Evolutionary conservation across 35 echinoderm and acorn worm species (phyloP), one percentile per base, ranked within the genome.

Genomic region (Heliocidaris erythrogramma): DNA sequence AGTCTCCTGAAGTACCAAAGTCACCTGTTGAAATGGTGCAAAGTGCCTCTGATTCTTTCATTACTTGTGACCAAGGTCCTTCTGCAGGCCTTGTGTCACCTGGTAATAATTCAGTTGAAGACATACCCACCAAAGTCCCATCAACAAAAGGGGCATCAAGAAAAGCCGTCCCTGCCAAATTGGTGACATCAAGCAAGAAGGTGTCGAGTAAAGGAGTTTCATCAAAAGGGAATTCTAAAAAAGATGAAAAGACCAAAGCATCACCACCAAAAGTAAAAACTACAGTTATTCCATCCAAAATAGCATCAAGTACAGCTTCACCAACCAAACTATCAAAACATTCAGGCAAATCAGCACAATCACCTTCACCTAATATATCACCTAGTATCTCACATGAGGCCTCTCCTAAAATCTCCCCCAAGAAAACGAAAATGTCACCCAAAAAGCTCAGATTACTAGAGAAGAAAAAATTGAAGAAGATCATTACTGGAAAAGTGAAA

Each of bases 401-500:
- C 32, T 89, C 87, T 9, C 87, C 87, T 27, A 89, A 89, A 13
- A 32, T 47, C 31, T 47, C 30, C 87, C 2, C 31, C 42, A 47
- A 47, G 87, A 78, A 78, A 78, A 21, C 29, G 12, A 89, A 89
- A 89, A 24, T 89, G 87, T 89, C 87, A n/a, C 87, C 87, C 31
- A 89, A 89, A 48, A 89, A 32, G 24, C 12, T 89, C 3, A 89
- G 18, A 30, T 50, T 48, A 92, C 31, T 59, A 59, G 91, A 92
- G 13, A 92, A 92, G 49, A 92, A 92, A 59, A 92, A 92, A 59
- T 59, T n/a, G 27, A 92, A 92, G 91, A 92, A 59, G 30, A 59
- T 92, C 91, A 92, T 92, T 59, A 12, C 48, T 52, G 91, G 91
- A 92, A 92, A n/a, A 59, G 50, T 59, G n/a, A 92, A 92, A 92